Evolutionary conservation across 2,797 vertebrate genomes (phyloP).

Genomic region (Pteronotus mesoamericanus): DNA sequence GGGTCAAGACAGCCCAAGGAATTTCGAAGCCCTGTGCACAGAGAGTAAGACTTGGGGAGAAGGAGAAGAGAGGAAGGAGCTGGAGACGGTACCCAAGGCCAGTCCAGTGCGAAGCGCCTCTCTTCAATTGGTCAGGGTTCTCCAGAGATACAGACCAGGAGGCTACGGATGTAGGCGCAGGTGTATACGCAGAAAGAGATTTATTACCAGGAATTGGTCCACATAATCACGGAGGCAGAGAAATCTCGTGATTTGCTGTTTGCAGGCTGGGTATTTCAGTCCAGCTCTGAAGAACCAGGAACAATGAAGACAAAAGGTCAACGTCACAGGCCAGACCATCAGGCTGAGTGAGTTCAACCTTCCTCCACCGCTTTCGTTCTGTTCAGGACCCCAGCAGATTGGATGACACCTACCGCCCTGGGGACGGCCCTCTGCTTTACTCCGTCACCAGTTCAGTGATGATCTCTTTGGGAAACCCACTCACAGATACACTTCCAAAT

Average conservation of each 20-base stretch:
- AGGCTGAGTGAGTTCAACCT: background rate
- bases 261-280: background rate
- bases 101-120: too few relatives aligned
- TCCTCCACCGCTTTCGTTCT: too few relatives aligned
- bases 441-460: background rate
- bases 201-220: background rate
- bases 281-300: background rate
- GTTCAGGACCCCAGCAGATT: background rate
- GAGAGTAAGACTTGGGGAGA: background rate
- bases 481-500: background rate
- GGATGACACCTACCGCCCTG: too few relatives aligned
- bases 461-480: background rate
- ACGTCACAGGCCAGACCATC: background rate
- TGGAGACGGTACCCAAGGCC: background rate
- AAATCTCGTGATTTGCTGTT: background rate
- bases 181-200: background rate
- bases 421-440: background rate
- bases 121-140: background rate
- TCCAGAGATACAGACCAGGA: background rate
- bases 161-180: background rate
- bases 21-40: background rate
- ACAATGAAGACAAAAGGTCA: background rate
- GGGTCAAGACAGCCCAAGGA: background rate
- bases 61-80: background rate
- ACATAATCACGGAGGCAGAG: background rate